Evolutionary conservation across 2,888 invertebrate genomes (phyloP).

Genomic region (Cecidostiba fungosa): DNA sequence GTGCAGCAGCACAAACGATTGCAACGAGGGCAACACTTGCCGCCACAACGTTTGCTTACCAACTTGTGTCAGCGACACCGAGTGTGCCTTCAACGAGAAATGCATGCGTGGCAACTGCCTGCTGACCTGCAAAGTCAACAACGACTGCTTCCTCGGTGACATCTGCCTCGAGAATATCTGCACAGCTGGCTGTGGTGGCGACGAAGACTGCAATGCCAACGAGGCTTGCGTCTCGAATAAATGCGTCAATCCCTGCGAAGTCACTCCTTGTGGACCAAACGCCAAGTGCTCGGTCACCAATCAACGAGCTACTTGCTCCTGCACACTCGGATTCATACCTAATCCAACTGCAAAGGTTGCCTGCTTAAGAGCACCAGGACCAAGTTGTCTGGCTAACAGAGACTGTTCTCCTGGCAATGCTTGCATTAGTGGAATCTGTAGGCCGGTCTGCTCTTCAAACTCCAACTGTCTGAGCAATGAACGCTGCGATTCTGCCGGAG

Average conservation of each 20-base stretch:
- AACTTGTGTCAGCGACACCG: slow-evolving; percentile 87
- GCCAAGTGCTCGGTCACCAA: slow-evolving; percentile 90
- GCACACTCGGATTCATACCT: slow-evolving; percentile 89
- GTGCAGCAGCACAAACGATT: slow-evolving; percentile 87
- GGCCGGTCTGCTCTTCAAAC: slow-evolving; percentile 89
- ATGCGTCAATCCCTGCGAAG: slow-evolving; percentile 89
- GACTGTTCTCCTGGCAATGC: slow-evolving; percentile 88
- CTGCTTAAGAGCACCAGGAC: slow-evolving; percentile 90
- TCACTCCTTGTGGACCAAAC: slow-evolving; percentile 92
- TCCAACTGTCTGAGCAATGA: slow-evolving; percentile 91
- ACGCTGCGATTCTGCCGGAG: slow-evolving; percentile 86
- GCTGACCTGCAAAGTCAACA: slow-evolving; percentile 93
- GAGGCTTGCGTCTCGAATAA: slow-evolving; percentile 91
- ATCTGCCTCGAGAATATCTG: slow-evolving; percentile 94
- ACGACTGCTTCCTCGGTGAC: slow-evolving; percentile 95
- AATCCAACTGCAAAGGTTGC: slow-evolving; percentile 94
- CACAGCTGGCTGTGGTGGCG: slow-evolving; percentile 91
- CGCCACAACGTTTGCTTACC: slow-evolving; percentile 92
- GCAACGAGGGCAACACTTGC: slow-evolving; percentile 87
- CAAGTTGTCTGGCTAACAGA: slow-evolving; percentile 88
- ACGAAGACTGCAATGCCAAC: slow-evolving; percentile 93
- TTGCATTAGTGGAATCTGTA: slow-evolving; percentile 88
- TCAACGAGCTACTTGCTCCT: slow-evolving; percentile 91
- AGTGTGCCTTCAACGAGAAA: slow-evolving; percentile 95
- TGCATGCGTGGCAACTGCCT: slow-evolving; percentile 91